Evolutionary conservation across 2,888 invertebrate genomes (phyloP).

Genomic region (Tholera decimalis): DNA sequence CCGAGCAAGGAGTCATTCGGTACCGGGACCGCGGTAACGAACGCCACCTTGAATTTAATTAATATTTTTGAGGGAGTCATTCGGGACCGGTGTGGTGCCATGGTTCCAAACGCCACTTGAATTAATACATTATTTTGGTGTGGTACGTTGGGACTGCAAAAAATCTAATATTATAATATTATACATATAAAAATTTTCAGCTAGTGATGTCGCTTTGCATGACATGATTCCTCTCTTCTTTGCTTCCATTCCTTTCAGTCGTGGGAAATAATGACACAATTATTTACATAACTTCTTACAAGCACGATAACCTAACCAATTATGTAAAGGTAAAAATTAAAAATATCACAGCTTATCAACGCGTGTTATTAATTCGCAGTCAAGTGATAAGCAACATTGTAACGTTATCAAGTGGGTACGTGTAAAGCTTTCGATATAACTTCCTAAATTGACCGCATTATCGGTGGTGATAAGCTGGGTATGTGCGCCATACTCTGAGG

Average conservation of each 20-base stretch:
- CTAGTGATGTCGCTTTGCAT: background rate
- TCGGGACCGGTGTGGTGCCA: too few species aligned
- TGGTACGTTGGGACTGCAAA: background rate
- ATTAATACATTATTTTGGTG: too few species aligned
- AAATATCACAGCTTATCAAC: constrained; percentile 20
- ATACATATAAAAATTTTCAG: background rate
- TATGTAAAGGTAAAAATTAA: constrained; percentile 3
- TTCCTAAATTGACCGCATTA: constrained; percentile 4
- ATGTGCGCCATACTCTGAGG: constrained; percentile 6
- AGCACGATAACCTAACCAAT: background rate
- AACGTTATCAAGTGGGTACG: constrained; percentile 2
- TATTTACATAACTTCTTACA: background rate
- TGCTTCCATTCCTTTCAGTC: background rate
- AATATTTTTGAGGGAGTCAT: too few species aligned
- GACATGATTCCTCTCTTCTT: background rate
- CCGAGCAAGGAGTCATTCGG: too few species aligned
- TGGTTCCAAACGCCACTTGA: too few species aligned
- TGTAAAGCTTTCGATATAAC: constrained; percentile 6
- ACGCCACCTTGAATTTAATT: too few species aligned
- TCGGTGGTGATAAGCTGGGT: background rate
- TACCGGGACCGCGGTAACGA: too few species aligned
- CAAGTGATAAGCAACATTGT: constrained; percentile 37
- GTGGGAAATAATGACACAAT: background rate
- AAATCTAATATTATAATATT: background rate
- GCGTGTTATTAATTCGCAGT: constrained; percentile 25